Percentiles rank a stretch among this genome's conserved stretches.
Evolutionary conservation across 1,140 invertebrate species (phyloP).

Genomic region (Bombus vancouverensis): DNA sequence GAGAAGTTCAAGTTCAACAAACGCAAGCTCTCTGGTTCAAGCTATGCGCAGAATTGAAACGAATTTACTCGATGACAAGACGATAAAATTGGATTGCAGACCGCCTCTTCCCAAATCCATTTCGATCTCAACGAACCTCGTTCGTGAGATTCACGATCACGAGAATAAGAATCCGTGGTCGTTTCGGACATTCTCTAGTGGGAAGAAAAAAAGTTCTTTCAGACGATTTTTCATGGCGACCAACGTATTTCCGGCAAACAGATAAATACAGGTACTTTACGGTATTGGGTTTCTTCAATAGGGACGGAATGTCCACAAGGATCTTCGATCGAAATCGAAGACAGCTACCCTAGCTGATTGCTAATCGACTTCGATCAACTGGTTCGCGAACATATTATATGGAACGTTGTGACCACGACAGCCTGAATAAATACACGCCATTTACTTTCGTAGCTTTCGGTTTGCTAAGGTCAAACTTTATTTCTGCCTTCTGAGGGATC

Average conservation of each 20-base stretch:
- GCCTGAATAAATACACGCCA: conserved; percentile 10
- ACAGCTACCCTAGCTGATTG: background rate
- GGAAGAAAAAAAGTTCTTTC: background rate
- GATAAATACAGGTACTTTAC: conserved; percentile 33
- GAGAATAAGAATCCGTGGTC: background rate
- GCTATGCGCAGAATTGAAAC: background rate
- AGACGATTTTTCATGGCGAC: background rate
- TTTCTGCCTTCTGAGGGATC: background rate
- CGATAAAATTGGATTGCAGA: conserved; percentile 1
- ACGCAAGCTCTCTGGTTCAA: no score
- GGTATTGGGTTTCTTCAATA: conserved; percentile 32
- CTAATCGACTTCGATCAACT: conserved; percentile 31
- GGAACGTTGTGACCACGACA: background rate
- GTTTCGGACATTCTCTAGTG: background rate
- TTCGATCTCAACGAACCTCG: background rate
- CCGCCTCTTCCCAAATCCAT: background rate
- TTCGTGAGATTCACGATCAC: background rate
- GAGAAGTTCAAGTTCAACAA: no score
- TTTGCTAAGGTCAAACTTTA: background rate
- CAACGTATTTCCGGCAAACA: background rate
- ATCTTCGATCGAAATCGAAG: background rate
- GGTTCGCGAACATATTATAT: background rate
- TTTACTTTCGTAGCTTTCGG: background rate
- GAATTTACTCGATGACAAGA: background rate
- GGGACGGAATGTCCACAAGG: background rate